Evolutionary conservation across 2,113 vertebrate genomes (phyloP).

Genomic region (Osmerus mordax): DNA sequence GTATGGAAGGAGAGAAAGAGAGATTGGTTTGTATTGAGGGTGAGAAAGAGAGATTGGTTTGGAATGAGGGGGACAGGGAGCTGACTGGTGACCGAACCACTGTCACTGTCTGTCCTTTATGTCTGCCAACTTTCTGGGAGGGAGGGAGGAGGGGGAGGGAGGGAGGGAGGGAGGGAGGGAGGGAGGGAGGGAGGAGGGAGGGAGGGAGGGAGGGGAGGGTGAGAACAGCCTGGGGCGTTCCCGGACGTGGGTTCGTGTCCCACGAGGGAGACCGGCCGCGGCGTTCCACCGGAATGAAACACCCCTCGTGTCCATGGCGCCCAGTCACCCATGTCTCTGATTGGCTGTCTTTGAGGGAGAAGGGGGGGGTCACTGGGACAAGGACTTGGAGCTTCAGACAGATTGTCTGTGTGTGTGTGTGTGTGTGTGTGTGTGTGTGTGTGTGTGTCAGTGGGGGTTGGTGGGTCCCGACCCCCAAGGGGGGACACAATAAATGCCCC

Average conservation of each 20-base stretch:
- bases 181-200: slow-evolving; percentile 32
- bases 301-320: no score
- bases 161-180: slow-evolving; percentile 30
- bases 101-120: not conserved
- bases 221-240: slow-evolving; percentile 62
- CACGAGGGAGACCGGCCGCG: slow-evolving; percentile 39
- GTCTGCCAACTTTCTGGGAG: slow-evolving; percentile 13
- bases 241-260: slow-evolving; percentile 30
- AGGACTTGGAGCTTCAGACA: slow-evolving; percentile 39
- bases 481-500: slow-evolving; percentile 38
- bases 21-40: no score
- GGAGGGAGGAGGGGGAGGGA: slow-evolving; percentile 32
- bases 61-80: no score
- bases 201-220: slow-evolving; percentile 48
- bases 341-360: slow-evolving; percentile 30
- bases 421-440: no score
- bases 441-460: not conserved
- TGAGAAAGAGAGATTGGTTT: not conserved
- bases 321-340: no score
- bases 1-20: no score
- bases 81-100: no score
- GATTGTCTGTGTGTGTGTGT: slow-evolving; percentile 50
- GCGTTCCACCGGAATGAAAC: slow-evolving; percentile 59
- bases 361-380: not conserved
- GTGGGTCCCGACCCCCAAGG: slow-evolving; percentile 24